phyloP scores from a whole-genome alignment of 2,888 invertebrate genomes.

The Macaria notata region DNA sequence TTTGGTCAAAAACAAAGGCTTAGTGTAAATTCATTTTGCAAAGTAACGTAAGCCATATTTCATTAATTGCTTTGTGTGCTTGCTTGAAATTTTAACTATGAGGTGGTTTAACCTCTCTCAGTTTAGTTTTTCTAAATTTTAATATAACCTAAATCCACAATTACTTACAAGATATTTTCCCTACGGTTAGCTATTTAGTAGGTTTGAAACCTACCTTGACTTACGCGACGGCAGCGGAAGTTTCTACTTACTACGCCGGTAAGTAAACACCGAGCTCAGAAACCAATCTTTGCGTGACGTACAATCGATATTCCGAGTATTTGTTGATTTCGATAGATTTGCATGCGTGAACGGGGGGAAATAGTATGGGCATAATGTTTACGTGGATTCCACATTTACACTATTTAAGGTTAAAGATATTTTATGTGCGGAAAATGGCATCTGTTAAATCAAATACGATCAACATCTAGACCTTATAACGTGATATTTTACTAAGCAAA shows the following conservation, averaged over 20 bases:
- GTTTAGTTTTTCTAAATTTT: too few relatives aligned
- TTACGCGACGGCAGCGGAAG: constrained; percentile 39
- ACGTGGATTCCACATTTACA: constrained; percentile 12
- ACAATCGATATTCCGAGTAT: constrained; percentile 26
- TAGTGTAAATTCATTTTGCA: too few relatives aligned
- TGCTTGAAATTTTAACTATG: too few relatives aligned
- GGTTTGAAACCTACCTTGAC: constrained; percentile 27
- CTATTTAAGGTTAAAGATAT: background rate
- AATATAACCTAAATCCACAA: too few relatives aligned
- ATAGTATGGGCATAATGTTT: constrained; percentile 7
- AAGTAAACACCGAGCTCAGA: constrained; percentile 26
- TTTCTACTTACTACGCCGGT: constrained; percentile 20
- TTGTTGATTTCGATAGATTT: constrained; percentile 23
- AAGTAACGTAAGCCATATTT: too few relatives aligned
- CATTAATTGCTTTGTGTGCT: too few relatives aligned
- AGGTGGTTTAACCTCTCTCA: too few relatives aligned
- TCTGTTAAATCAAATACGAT: background rate
- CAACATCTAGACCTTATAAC: too few relatives aligned
- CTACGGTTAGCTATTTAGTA: too few relatives aligned
- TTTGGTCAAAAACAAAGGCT: too few relatives aligned
- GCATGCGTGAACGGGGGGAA: constrained; percentile 13
- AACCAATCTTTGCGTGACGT: constrained; percentile 28
- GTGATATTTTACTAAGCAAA: too few relatives aligned
- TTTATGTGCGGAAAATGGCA: background rate
- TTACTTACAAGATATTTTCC: too few relatives aligned